These are phyloP conservation scores for Acipenser ruthenus DNA, from an alignment of 2,797 vertebrate genomes.

Conservation along the genomic window DNA sequence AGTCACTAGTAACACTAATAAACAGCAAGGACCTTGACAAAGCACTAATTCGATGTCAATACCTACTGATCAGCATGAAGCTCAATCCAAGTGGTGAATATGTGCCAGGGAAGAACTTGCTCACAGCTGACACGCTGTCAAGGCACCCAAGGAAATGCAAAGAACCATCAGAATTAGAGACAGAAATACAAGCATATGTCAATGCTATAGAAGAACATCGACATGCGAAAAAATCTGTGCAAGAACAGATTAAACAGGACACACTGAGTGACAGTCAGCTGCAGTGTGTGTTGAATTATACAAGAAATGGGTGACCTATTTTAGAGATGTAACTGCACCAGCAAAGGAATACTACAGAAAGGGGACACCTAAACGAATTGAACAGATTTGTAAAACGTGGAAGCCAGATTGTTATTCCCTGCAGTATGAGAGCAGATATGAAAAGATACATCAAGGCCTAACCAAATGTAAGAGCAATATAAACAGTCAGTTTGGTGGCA, in stretches of 20 bases:
- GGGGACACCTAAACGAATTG: not conserved
- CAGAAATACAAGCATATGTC: conserved; percentile 2
- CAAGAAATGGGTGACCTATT: conserved; percentile 3
- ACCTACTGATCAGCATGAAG: not conserved
- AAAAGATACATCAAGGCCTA: conserved; percentile 12
- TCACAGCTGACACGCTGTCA: too few species aligned
- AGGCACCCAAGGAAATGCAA: too few species aligned
- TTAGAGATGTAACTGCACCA: not conserved
- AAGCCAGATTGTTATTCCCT: conserved; percentile 11
- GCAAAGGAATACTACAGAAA: not conserved
- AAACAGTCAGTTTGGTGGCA: conserved; percentile 7
- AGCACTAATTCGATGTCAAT: too few species aligned
- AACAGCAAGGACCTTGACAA: too few species aligned
- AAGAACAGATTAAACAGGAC: not conserved
- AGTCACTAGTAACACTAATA: not conserved
- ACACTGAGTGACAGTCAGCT: not conserved
- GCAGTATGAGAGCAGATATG: conserved; percentile 7
- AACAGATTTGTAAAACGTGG: not conserved
- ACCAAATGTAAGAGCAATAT: conserved; percentile 7
- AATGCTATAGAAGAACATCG: not conserved
- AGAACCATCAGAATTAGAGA: too few species aligned
- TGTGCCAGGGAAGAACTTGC: too few species aligned
- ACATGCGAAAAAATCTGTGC: not conserved
- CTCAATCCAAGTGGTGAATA: too few species aligned
- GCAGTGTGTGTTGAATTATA: conserved; percentile 2